Evolutionary conservation across 2,888 invertebrate genomes (phyloP), one percentile per base, ranked within the genome.

Genomic region (Pandemis heparana): DNA sequence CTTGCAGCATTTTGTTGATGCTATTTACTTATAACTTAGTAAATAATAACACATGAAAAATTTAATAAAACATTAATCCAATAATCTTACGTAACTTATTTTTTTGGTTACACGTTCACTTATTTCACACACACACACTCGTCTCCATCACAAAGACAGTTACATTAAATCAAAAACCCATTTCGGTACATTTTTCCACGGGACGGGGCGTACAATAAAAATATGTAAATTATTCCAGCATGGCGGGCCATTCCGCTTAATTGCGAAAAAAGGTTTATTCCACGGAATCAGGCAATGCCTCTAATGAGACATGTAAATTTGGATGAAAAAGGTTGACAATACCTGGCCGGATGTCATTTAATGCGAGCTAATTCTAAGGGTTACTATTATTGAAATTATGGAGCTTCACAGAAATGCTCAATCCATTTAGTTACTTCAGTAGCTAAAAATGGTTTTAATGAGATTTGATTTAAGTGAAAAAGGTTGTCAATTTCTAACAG

Each of bases 161-260:
- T 65, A 41, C 62, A 77, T 74, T 79, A 80, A 77, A 79, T 78
- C 78, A 79, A 78, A 79, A 77, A 75, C 70, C 76, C 77, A 77
- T 79, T 77, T 66, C 75, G 75, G 79, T 75, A 76, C 77, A 75
- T 77, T 78, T 75, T 73, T 73, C 71, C 75, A 67, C 74, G 70
- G 56, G 64, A 66, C 63, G 75, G 75, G 78, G 39, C 70, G 53
- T n/a, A 81, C 80, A 81, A 80, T 83, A 83, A 85, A 85, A 86
- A 85, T 86, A 87, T 85, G 86, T 80, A 83, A 87, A 85, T 84
- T 75, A 80, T 77, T 74, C 76, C 78, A 77, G 77, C 75, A 74
- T 71, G 60, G 81, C 81, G 79, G 79, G 79, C 82, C 76, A 81
- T 82, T 80, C 76, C 77, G 75, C 75, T 79, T 81, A 81, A 81